A percentile compares a stretch with the other conserved stretches of the same genome.
Conservation (phyloP, 2,797 vertebrate genomes). For the Ptychobarbus kaznakovi region DNA sequence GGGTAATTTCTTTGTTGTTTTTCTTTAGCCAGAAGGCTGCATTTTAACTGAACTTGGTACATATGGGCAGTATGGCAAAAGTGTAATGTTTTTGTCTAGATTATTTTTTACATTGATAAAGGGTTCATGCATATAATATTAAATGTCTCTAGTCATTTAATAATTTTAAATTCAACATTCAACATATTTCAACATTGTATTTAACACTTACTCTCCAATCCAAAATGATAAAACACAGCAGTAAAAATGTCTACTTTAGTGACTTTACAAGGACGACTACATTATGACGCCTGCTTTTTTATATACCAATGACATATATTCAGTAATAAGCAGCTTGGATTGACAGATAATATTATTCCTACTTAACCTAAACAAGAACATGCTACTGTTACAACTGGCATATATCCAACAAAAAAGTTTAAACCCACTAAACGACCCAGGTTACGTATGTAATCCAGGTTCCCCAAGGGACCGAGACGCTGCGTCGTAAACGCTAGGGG, state of each 20-base stretch:
- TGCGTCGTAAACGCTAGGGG: too few relatives aligned
- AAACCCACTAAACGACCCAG: too few relatives aligned
- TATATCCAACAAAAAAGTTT: background rate
- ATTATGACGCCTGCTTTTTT: background rate
- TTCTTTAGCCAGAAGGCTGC: constrained; percentile 17
- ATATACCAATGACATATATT: background rate
- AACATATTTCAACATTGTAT: background rate
- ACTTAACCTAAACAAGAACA: background rate
- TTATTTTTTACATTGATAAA: background rate
- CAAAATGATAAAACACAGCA: background rate
- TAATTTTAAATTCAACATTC: background rate
- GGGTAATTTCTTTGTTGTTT: constrained; percentile 39
- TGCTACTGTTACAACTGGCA: background rate
- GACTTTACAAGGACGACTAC: background rate
- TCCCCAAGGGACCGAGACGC: too few relatives aligned
- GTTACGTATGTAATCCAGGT: too few relatives aligned
- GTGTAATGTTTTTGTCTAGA: background rate
- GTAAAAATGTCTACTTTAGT: background rate
- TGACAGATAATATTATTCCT: background rate
- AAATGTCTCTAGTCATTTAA: background rate
- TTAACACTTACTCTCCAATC: background rate
- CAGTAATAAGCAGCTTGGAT: background rate
- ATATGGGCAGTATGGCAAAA: background rate
- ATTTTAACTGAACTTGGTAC: constrained; percentile 1
- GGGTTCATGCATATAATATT: background rate